phyloP scores from a whole-genome alignment of 1,140 invertebrate species.

The Rhopalosiphum padi region DNA sequence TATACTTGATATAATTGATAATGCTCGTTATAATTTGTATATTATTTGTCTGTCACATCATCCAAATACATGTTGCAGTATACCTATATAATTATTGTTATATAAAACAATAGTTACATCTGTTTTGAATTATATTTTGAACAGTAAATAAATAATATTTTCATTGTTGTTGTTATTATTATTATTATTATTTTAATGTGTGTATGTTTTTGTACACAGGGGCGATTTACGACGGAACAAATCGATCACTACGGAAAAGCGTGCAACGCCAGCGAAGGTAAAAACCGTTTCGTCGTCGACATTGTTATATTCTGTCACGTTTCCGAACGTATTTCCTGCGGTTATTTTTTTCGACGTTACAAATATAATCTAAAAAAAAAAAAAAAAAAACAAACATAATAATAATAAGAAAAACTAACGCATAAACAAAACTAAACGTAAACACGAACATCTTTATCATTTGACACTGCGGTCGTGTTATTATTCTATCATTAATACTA shows the following conservation, averaged over 20 bases:
- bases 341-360: not conserved
- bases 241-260: constrained; percentile 41
- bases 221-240: constrained; percentile 45
- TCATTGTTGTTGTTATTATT: not conserved
- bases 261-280: constrained; percentile 50
- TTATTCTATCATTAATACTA: not conserved
- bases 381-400: not conserved
- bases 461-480: not conserved
- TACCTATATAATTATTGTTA: not conserved
- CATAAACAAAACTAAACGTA: not conserved
- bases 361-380: not conserved
- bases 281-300: not conserved
- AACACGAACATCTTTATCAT: not conserved
- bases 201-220: constrained; percentile 20
- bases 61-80: too few species aligned
- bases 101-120: not conserved
- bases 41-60: not conserved
- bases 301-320: not conserved
- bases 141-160: not conserved
- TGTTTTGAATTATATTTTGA: not conserved
- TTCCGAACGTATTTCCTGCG: not conserved
- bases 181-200: not conserved
- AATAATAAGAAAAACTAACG: not conserved
- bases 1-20: not conserved
- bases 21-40: not conserved